Evolutionary conservation across 2,797 vertebrate genomes (phyloP).

Genomic region (Todus mexicanus): DNA sequence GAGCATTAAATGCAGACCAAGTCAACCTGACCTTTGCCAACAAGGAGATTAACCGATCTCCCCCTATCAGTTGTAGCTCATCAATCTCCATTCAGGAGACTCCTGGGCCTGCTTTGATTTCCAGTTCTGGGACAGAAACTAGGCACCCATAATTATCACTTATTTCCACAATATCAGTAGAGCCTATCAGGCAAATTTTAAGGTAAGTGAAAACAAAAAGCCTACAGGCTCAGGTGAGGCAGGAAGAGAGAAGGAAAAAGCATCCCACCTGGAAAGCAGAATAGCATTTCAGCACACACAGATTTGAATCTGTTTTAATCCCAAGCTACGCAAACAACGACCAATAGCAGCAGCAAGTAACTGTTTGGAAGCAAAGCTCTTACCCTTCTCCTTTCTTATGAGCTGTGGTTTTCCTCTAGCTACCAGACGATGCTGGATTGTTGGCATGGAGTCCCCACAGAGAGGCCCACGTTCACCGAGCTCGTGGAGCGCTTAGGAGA

Average conservation of each 20-base stretch:
- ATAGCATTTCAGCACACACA: not conserved
- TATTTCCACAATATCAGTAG: not conserved
- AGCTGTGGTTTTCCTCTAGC: slow-evolving; percentile 57
- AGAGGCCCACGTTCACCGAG: slow-evolving; percentile 87
- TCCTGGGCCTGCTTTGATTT: not conserved
- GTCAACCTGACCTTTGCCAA: not conserved
- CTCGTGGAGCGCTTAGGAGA: slow-evolving; percentile 90
- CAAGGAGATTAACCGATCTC: not conserved
- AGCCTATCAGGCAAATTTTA: not conserved
- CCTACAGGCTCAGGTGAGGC: not conserved
- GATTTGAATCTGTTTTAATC: not conserved
- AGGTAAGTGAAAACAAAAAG: not conserved
- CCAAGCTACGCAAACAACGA: not conserved
- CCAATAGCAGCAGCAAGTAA: not conserved
- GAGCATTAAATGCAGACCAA: not conserved
- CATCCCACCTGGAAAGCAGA: not conserved
- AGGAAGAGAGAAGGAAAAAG: not conserved
- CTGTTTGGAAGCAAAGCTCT: not conserved
- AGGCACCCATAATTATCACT: not conserved
- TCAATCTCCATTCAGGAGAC: not conserved
- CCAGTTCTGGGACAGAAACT: not conserved
- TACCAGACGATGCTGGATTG: slow-evolving; percentile 96
- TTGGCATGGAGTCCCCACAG: slow-evolving; percentile 84
- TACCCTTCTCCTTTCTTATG: not conserved
- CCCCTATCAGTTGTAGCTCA: not conserved